Evolutionary conservation across 2,113 vertebrate species (phyloP).

Genomic region (Choloepus hoffmanni): DNA sequence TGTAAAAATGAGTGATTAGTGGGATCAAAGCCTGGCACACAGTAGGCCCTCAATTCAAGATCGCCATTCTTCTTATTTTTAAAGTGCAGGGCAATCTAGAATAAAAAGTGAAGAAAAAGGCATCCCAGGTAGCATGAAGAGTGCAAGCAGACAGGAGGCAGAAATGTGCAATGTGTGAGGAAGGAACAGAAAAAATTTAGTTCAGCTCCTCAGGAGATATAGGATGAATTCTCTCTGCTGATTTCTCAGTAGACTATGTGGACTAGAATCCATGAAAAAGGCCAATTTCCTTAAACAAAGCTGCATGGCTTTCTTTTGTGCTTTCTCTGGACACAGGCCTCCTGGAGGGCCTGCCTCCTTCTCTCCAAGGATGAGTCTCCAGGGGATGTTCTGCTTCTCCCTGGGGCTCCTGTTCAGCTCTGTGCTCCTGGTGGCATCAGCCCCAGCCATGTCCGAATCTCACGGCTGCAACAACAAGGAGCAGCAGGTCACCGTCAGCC

Average conservation of each 20-base stretch:
- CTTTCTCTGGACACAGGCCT: conserved; percentile 57
- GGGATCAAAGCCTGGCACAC: background rate
- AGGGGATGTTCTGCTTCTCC: conserved; percentile 61
- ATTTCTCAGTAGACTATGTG: background rate
- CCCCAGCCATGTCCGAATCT: conserved; percentile 70
- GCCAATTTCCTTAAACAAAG: background rate
- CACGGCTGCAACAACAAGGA: conserved; percentile 78
- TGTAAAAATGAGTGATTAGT: background rate
- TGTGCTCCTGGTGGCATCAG: conserved; percentile 74
- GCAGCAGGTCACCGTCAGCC: conserved; percentile 91
- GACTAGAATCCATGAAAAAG: background rate
- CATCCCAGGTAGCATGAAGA: background rate
- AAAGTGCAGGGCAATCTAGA: background rate
- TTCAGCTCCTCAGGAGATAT: background rate
- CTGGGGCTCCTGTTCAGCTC: conserved; percentile 85
- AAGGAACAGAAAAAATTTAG: background rate
- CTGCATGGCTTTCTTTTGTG: background rate
- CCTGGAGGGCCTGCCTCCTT: background rate
- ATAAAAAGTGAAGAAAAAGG: background rate
- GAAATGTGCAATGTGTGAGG: background rate
- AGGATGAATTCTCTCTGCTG: background rate
- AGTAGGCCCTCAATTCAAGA: background rate
- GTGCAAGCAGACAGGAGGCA: background rate
- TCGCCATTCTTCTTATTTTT: background rate
- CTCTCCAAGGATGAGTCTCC: conserved; percentile 76